These are phyloP conservation scores for Empis stercorea DNA, from an alignment of 2,888 invertebrate species.

Conservation along the genomic window DNA sequence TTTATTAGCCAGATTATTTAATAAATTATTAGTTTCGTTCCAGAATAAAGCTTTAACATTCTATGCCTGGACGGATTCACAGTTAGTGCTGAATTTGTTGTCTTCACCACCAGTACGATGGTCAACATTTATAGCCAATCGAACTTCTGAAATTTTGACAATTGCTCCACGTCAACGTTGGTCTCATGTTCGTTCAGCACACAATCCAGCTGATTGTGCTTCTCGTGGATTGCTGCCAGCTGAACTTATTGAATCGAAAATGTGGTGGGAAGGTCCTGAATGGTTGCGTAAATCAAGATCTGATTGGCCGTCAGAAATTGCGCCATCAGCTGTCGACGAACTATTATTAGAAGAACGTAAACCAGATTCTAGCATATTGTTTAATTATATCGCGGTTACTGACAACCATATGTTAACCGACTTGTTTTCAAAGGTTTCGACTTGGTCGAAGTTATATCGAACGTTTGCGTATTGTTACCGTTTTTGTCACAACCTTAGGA, in stretches of 20 bases:
- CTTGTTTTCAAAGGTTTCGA: too few species aligned
- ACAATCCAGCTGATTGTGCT: conserved; percentile 9
- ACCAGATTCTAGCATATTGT: neutral
- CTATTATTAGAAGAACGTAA: conserved; percentile 2
- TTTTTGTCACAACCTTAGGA: too few species aligned
- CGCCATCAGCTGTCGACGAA: neutral
- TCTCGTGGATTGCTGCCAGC: conserved; percentile 4
- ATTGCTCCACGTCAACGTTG: too few species aligned
- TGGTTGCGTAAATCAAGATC: neutral
- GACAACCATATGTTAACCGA: too few species aligned
- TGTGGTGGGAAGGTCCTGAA: conserved; percentile 5
- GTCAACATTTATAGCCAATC: conserved; percentile 3
- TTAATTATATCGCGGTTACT: too few species aligned
- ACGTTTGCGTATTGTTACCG: too few species aligned
- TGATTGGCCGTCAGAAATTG: neutral
- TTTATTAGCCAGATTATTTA: neutral
- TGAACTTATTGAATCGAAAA: neutral
- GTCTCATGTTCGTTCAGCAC: conserved; percentile 4
- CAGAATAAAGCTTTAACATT: neutral
- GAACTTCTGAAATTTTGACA: too few species aligned
- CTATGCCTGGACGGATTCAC: neutral
- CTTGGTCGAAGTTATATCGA: too few species aligned
- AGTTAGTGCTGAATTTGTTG: neutral
- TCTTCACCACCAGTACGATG: conserved; percentile 1
- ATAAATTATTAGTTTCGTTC: conserved; percentile 4